Evolutionary conservation across 2,113 vertebrate genomes (phyloP).

Genomic region (Marcusenius ussheri): DNA sequence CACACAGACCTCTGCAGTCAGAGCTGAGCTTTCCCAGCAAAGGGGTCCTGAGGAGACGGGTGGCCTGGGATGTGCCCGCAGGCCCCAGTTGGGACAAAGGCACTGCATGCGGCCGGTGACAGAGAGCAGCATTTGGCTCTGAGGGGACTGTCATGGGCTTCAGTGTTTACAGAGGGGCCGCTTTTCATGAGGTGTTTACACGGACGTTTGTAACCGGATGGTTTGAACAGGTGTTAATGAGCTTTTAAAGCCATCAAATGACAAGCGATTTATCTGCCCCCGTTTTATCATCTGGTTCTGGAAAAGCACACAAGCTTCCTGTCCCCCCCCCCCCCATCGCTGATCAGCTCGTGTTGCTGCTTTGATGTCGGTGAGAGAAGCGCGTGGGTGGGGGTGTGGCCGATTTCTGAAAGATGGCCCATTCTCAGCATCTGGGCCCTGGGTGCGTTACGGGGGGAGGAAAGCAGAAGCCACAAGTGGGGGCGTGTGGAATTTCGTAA

Average conservation of each 20-base stretch:
- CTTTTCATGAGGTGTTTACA: neutral
- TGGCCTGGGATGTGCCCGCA: neutral
- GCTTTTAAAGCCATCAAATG: neutral
- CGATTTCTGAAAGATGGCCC: neutral
- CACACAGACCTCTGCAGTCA: neutral
- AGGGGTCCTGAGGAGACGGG: neutral
- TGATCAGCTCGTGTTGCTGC: neutral
- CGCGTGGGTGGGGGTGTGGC: neutral
- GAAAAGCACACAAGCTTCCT: neutral
- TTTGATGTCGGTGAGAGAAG: neutral
- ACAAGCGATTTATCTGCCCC: neutral
- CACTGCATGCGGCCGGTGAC: neutral
- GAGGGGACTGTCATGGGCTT: neutral
- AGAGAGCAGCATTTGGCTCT: neutral
- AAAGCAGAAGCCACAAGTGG: neutral
- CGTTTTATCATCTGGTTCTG: neutral
- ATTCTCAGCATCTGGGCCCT: neutral
- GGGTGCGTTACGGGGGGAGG: neutral
- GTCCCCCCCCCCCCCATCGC: neutral
- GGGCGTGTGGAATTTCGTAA: neutral
- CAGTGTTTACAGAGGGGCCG: no score
- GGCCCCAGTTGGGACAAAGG: neutral
- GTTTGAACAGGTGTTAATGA: neutral
- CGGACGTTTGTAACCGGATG: neutral
- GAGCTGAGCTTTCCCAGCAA: neutral